Evolutionary conservation across 2,113 vertebrate genomes (phyloP).

Genomic region (Alouatta palliata): DNA sequence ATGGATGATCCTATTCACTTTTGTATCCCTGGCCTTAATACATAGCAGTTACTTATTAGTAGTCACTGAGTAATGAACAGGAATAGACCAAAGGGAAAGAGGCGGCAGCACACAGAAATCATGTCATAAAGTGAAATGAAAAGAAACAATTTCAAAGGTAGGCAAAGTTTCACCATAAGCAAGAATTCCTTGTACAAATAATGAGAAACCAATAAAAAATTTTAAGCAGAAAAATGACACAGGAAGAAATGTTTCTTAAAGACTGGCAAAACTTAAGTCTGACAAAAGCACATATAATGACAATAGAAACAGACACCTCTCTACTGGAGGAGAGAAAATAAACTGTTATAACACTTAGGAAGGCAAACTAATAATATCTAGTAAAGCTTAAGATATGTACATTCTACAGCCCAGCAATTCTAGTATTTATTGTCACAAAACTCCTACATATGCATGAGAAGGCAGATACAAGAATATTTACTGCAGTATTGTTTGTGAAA

Average conservation of each 20-base stretch:
- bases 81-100: background rate
- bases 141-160: background rate
- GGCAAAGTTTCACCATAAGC: background rate
- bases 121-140: background rate
- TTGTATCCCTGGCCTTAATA: background rate
- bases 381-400: background rate
- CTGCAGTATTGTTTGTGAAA: background rate
- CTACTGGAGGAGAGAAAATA: background rate
- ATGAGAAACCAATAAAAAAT: background rate
- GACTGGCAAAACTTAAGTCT: background rate
- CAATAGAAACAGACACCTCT: background rate
- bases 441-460: background rate
- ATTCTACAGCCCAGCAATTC: background rate
- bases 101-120: background rate
- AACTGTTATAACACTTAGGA: background rate
- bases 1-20: background rate
- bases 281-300: background rate
- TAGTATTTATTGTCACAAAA: background rate
- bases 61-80: background rate
- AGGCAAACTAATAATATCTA: background rate
- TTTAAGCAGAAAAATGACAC: background rate
- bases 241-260: background rate
- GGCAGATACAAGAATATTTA: background rate
- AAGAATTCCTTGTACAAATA: background rate
- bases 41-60: background rate